Evolutionary conservation across 2,797 vertebrate genomes (phyloP).

Genomic region (Enteromius radiatus): DNA sequence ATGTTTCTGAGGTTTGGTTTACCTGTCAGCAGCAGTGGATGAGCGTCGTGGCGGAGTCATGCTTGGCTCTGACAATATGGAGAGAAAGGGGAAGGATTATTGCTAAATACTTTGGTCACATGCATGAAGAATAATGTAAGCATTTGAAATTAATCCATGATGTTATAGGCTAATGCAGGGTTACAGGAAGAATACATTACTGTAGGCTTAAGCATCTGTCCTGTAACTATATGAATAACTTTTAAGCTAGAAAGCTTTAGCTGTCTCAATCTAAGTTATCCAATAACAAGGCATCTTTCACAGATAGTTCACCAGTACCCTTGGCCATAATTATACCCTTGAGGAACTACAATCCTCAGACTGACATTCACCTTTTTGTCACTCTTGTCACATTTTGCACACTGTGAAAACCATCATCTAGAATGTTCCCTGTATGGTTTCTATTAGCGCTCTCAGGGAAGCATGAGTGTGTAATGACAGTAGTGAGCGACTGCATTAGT

Average conservation of each 20-base stretch:
- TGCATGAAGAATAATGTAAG: not conserved
- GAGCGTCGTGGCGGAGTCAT: slow-evolving; percentile 73
- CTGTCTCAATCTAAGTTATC: not conserved
- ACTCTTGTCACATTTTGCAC: slow-evolving; percentile 37
- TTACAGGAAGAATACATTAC: not conserved
- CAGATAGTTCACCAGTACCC: slow-evolving; percentile 18
- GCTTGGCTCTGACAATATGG: slow-evolving; percentile 66
- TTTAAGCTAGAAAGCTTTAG: not conserved
- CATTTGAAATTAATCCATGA: not conserved
- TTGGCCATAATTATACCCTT: slow-evolving; percentile 8
- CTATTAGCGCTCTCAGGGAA: slow-evolving; percentile 23
- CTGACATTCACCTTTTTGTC: slow-evolving; percentile 40
- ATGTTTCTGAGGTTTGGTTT: slow-evolving; percentile 45
- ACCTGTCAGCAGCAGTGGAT: slow-evolving; percentile 78
- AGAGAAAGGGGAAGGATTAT: slow-evolving; percentile 22
- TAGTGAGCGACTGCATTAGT: slow-evolving; percentile 35
- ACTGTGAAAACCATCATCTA: slow-evolving; percentile 27
- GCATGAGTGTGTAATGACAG: slow-evolving; percentile 44
- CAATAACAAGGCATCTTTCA: slow-evolving; percentile 27
- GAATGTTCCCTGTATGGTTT: slow-evolving; percentile 45
- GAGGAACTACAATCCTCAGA: slow-evolving; percentile 2
- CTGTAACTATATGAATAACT: not conserved
- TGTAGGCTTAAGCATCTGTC: not conserved
- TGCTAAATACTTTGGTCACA: not conserved
- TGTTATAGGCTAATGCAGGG: not conserved